A percentile compares a stretch with the other conserved stretches of the same genome.
These are phyloP conservation scores for Leucophenga varia DNA, from an alignment of 1,140 invertebrate species.

Conservation along the genomic window DNA sequence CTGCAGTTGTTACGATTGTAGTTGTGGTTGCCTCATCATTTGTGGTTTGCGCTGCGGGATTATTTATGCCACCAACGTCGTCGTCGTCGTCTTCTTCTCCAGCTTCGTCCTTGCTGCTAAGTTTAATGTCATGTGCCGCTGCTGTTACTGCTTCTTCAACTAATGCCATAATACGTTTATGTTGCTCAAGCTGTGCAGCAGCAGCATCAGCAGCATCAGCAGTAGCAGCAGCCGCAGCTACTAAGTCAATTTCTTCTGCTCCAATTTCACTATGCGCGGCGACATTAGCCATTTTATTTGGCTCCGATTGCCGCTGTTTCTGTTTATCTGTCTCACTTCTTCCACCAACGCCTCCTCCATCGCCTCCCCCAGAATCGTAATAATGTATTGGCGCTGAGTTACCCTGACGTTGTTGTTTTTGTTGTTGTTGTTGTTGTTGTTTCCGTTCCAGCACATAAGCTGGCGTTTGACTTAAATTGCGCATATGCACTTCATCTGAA, in stretches of 20 bases:
- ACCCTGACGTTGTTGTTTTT: constrained; percentile 28
- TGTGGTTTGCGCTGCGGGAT: constrained; percentile 42
- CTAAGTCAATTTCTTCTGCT: constrained; percentile 25
- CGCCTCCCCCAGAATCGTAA: constrained; percentile 36
- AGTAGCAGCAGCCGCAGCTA: constrained; percentile 14
- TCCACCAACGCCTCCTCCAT: too few species aligned
- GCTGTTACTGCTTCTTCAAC: too few species aligned
- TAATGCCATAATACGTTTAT: constrained; percentile 39
- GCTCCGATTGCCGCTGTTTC: background rate
- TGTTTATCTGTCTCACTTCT: constrained; percentile 5
- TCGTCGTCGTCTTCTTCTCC: constrained; percentile 7
- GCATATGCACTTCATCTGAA: constrained; percentile 44
- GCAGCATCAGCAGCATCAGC: constrained; percentile 2
- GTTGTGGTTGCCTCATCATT: constrained; percentile 41
- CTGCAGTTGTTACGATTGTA: constrained; percentile 12
- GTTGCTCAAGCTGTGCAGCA: constrained; percentile 16
- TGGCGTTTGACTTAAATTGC: constrained; percentile 44
- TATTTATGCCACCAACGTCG: constrained; percentile 22
- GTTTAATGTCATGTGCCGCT: constrained; percentile 34
- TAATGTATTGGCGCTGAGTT: constrained; percentile 9
- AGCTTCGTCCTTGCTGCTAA: constrained; percentile 32
- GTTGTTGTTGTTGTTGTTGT: constrained; percentile 11
- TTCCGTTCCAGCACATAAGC: constrained; percentile 13
- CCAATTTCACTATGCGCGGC: too few species aligned
- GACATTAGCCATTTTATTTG: too few species aligned